These are phyloP conservation scores for Gorsachius goisagi DNA, from an alignment of 2,113 vertebrate species.

Conservation along the genomic window DNA sequence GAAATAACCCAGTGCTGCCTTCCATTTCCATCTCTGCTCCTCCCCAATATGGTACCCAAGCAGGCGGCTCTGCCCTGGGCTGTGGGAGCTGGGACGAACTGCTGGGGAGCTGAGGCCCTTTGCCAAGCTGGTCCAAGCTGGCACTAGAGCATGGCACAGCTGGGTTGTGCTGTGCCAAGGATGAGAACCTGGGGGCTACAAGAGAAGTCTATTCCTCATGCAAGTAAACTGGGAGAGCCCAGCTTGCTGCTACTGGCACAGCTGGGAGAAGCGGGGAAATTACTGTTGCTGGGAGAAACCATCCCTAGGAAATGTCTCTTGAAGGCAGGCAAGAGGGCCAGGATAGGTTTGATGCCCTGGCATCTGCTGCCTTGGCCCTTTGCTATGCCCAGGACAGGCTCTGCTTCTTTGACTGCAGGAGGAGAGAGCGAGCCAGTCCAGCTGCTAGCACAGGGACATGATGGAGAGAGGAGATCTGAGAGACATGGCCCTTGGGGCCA, in stretches of 20 bases:
- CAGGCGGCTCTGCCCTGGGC: background rate
- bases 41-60: fast-evolving
- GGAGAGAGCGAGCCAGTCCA: background rate
- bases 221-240: background rate
- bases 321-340: background rate
- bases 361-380: background rate
- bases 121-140: background rate
- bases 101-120: background rate
- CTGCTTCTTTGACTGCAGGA: background rate
- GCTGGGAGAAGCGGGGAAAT: background rate
- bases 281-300: background rate
- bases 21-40: background rate
- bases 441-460: background rate
- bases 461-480: background rate
- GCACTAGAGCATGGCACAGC: background rate
- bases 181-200: background rate
- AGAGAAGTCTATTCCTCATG: background rate
- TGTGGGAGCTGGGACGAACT: background rate
- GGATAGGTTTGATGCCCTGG: background rate
- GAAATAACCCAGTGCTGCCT: background rate
- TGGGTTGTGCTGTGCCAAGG: background rate
- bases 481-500: background rate
- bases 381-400: background rate
- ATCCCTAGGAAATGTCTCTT: background rate
- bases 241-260: background rate